Conservation (phyloP, 2,888 invertebrate species). For the Pyrrhosoma nymphula region DNA sequence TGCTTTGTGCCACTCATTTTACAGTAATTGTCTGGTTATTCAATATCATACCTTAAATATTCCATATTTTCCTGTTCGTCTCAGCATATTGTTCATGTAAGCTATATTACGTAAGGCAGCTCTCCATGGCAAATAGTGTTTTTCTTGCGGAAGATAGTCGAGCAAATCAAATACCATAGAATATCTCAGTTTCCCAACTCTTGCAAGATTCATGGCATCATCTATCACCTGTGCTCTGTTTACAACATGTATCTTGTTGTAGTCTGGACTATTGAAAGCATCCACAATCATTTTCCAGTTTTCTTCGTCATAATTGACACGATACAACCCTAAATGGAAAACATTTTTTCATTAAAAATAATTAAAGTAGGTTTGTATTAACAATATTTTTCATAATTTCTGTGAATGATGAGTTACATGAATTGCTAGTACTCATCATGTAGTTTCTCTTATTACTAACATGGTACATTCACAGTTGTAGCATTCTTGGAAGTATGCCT, state of each 20-base stretch:
- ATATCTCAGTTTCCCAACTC: slow-evolving; percentile 83
- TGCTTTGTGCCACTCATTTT: too few species aligned
- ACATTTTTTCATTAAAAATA: background rate
- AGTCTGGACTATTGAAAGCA: slow-evolving; percentile 80
- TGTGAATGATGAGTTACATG: too few species aligned
- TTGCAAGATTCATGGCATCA: slow-evolving; percentile 85
- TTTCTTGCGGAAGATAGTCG: slow-evolving; percentile 85
- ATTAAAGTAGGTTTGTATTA: too few species aligned
- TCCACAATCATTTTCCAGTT: slow-evolving; percentile 86
- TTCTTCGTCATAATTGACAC: slow-evolving; percentile 87
- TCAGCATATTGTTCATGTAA: slow-evolving; percentile 76
- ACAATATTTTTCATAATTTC: too few species aligned
- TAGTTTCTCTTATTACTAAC: too few species aligned
- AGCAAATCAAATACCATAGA: slow-evolving; percentile 83
- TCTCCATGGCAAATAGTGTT: slow-evolving; percentile 89
- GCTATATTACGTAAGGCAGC: slow-evolving; percentile 81
- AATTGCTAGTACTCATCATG: too few species aligned
- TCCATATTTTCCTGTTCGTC: slow-evolving; percentile 74
- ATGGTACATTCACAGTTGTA: too few species aligned
- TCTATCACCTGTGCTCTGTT: slow-evolving; percentile 87
- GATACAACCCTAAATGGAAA: slow-evolving; percentile 78
- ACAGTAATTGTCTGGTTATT: too few species aligned
- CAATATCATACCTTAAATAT: slow-evolving; percentile 74
- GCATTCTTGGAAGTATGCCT: too few species aligned
- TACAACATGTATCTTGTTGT: slow-evolving; percentile 80